phyloP scores from a whole-genome alignment of 2,797 vertebrate genomes.

The Setipinna tenuifilis region DNA sequence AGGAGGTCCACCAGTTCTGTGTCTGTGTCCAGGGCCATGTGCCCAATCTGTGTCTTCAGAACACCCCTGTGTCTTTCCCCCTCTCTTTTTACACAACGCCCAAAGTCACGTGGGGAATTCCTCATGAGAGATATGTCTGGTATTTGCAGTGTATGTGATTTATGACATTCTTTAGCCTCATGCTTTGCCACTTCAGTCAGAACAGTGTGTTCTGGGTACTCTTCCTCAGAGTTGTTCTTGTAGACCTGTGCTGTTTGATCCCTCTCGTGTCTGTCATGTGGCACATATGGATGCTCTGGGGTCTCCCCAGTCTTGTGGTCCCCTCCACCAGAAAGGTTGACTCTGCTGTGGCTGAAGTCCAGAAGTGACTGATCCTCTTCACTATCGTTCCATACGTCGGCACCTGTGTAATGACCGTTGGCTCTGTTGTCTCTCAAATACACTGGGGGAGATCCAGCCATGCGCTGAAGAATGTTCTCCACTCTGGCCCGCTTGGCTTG shows the following conservation, averaged over 20 bases:
- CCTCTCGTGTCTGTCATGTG: neutral
- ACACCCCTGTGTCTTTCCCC: neutral
- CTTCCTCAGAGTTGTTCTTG: neutral
- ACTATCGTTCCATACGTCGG: conserved; percentile 49
- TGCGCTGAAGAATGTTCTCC: conserved; percentile 90
- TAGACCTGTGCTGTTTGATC: neutral
- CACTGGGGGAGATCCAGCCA: conserved; percentile 76
- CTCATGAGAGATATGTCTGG: neutral
- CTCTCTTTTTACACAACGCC: neutral
- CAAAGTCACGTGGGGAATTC: neutral
- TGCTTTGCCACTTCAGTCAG: neutral
- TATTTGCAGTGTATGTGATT: neutral
- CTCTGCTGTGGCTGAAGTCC: neutral
- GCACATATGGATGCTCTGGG: conserved; percentile 11
- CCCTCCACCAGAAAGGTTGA: conserved; percentile 28
- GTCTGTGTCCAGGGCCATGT: conserved; percentile 64
- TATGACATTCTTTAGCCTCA: neutral
- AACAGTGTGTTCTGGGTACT: neutral
- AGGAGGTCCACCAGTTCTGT: conserved; percentile 79
- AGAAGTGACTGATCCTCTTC: conserved; percentile 46
- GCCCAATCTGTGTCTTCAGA: conserved; percentile 36
- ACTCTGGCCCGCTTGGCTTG: conserved; percentile 89
- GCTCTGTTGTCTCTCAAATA: conserved; percentile 27
- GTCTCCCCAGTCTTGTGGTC: conserved; percentile 87
- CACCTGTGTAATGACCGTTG: conserved; percentile 48